These are phyloP conservation scores for Chloroclystis v-ata DNA, from an alignment of 2,888 invertebrate genomes.

Conservation along the genomic window DNA sequence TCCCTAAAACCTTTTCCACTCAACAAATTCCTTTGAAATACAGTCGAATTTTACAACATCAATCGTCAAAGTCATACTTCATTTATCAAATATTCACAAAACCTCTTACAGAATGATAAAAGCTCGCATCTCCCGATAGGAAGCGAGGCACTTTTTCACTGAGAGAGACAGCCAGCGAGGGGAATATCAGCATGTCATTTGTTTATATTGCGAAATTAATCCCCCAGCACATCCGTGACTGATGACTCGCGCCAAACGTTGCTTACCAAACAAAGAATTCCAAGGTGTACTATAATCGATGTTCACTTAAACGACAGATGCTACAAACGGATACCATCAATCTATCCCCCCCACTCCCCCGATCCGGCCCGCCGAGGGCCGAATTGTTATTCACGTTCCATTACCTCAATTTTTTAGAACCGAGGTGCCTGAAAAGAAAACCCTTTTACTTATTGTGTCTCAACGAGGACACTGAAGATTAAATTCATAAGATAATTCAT, in stretches of 20 bases:
- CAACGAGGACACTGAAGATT: constrained; percentile 62
- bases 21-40: constrained; percentile 27
- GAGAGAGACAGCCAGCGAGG: constrained; percentile 35
- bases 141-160: constrained; percentile 45
- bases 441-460: constrained; percentile 74
- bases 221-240: constrained; percentile 52
- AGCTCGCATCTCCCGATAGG: constrained; percentile 40
- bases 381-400: constrained; percentile 77
- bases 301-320: constrained; percentile 76
- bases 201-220: constrained; percentile 66
- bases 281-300: constrained; percentile 73
- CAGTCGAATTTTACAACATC: constrained; percentile 27
- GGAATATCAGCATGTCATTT: constrained; percentile 64
- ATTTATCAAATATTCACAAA: constrained; percentile 52
- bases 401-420: constrained; percentile 76
- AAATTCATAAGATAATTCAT: constrained; percentile 61
- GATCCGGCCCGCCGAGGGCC: constrained; percentile 45
- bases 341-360: constrained; percentile 54
- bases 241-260: constrained; percentile 63
- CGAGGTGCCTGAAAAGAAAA: constrained; percentile 69
- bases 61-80: constrained; percentile 35
- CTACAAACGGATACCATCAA: constrained; percentile 75
- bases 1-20: constrained; percentile 7
- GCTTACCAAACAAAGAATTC: constrained; percentile 68
- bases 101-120: constrained; percentile 48